Percentiles rank a stretch among this genome's conserved stretches.
Evolutionary conservation across 2,797 vertebrate species (phyloP).

Genomic region (Anniella stebbinsi): DNA sequence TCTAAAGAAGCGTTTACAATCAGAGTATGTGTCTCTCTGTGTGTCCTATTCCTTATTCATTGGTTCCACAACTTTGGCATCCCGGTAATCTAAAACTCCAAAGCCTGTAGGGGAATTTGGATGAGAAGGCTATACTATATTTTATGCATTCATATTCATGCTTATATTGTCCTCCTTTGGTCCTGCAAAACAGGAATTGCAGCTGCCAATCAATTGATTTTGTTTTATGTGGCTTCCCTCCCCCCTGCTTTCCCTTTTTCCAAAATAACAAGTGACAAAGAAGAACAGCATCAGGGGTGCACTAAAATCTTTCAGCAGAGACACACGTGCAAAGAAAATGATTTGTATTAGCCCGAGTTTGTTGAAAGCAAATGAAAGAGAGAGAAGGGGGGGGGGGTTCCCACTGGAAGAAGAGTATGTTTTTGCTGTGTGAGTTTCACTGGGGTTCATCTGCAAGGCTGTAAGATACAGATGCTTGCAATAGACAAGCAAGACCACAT

Average conservation of each 20-base stretch:
- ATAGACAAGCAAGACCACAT: slow-evolving; percentile 64
- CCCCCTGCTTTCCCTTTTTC: background rate
- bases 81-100: background rate
- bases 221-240: slow-evolving; percentile 49
- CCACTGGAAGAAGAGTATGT: slow-evolving; percentile 69
- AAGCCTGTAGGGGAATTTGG: background rate
- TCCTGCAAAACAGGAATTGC: slow-evolving; percentile 55
- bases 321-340: slow-evolving; percentile 65
- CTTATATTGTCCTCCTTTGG: background rate
- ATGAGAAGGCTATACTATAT: background rate
- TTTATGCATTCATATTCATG: background rate
- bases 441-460: slow-evolving; percentile 59
- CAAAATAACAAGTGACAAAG: slow-evolving; percentile 48
- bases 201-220: slow-evolving; percentile 66
- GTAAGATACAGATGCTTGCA: slow-evolving; percentile 44
- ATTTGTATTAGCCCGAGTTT: slow-evolving; percentile 61
- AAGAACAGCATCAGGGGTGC: slow-evolving; percentile 46
- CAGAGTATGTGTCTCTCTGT: no score
- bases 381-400: slow-evolving; percentile 21
- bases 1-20: no score
- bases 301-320: slow-evolving; percentile 62
- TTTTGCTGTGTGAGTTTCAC: slow-evolving; percentile 48
- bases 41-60: background rate
- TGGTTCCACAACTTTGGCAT: background rate
- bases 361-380: slow-evolving; percentile 67